Conservation (phyloP, 2,888 invertebrate species). For the Perithous albicinctus region DNA sequence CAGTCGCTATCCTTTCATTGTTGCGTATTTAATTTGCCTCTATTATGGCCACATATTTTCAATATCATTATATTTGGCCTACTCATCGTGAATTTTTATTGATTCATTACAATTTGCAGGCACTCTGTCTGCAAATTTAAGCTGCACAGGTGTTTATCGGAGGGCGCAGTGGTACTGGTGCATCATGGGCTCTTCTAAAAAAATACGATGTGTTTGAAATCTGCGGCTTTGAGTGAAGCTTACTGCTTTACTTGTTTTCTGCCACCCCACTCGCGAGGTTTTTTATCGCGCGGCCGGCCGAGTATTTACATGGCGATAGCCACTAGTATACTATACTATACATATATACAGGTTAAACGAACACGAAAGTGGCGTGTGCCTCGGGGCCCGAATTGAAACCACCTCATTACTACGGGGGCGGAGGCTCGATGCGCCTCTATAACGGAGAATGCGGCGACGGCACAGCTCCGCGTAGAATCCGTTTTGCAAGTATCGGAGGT, state of each 20-base stretch:
- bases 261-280: slow-evolving; percentile 74
- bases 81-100: no score
- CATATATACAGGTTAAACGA: slow-evolving; percentile 69
- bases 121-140: no score
- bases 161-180: neutral
- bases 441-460: slow-evolving; percentile 67
- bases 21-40: no score
- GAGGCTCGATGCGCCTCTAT: slow-evolving; percentile 1
- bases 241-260: neutral
- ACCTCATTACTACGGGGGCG: slow-evolving; percentile 81
- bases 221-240: neutral
- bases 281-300: slow-evolving; percentile 72
- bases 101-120: no score
- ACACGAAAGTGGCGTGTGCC: slow-evolving; percentile 74
- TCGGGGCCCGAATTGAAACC: slow-evolving; percentile 84
- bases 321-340: slow-evolving; percentile 64
- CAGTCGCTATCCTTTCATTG: no score
- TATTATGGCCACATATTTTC: no score
- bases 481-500: slow-evolving; percentile 84
- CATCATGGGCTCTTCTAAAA: neutral
- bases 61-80: no score
- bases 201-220: neutral
- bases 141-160: neutral
- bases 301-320: slow-evolving; percentile 78
- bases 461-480: slow-evolving; percentile 80